Base-by-base conservation (phyloP, 2,797 vertebrate genomes). In the Bovichtus variegatus region DNA sequence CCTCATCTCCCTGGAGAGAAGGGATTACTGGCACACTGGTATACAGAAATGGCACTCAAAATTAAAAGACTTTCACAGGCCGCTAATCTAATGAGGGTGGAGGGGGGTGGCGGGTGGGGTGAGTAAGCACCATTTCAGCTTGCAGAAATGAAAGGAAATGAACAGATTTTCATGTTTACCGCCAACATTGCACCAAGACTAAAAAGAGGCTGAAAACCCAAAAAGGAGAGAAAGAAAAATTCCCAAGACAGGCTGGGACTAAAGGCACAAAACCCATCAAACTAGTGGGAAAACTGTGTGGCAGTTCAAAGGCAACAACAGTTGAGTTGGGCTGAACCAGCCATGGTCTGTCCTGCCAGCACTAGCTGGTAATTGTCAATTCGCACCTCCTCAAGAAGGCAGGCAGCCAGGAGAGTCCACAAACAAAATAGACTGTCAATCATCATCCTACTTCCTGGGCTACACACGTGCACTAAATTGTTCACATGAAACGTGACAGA, bases 31-130 rank as follows among this genome's bases (percentile, higher is more conserved):
- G 90, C 89, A 91, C 85, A 46, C 83, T 89, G 87, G 90, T 90
- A 83, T 84, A 91, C 88, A 91, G 90, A 92, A 95, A 94, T 91
- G 92, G 90, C 91, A 92, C 90, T 92, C 88, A 90, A 94, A 94
- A 94, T 94, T 91, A 94, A 93, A 94, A 94, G 93, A 93, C 92
- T 93, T 94, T 93, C 93, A 92, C 88, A 93, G 90, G 87, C 89
- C 75, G 77, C 90, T 94, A 93, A 94, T 94, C 92, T 93, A 93
- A 94, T 93, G 93, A 93, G 90, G 82, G 83, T 81, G 83, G 85
- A 77, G 71, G 63, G 66, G 80, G 70, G 53, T 21, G 43, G 44
- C n/a, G 50, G 44, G 19, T 73, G 71, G 54, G 23, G 31, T 54
- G 62, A 75, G 79, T 41, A 49, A 84, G 80, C 55, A 21, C 60